A percentile compares a stretch with the other conserved stretches of the same genome.
These are phyloP conservation scores for Heteromurus nitidus DNA, from an alignment of 2,888 invertebrate genomes.

Conservation along the genomic window DNA sequence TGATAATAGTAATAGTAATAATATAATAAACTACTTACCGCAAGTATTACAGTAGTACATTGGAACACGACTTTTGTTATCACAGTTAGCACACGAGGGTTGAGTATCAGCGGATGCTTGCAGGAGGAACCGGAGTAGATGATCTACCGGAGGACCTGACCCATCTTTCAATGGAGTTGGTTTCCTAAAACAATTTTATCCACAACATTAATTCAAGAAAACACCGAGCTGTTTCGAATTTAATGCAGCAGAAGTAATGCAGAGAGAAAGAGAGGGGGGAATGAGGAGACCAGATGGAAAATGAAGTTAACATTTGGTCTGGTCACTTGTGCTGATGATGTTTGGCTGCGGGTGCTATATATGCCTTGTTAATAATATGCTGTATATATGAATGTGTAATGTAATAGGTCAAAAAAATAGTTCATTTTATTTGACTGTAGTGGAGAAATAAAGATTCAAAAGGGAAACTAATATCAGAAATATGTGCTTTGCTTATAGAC, in stretches of 20 bases:
- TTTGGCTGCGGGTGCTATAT: too few species aligned
- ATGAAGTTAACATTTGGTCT: constrained; percentile 6
- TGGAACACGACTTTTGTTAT: constrained; percentile 81
- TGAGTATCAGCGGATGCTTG: constrained; percentile 83
- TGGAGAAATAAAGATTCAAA: too few species aligned
- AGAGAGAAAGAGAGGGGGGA: too few species aligned
- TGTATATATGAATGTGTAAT: too few species aligned
- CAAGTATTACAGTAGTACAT: constrained; percentile 89
- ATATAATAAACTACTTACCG: constrained; percentile 77
- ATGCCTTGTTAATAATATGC: too few species aligned
- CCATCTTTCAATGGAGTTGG: constrained; percentile 81
- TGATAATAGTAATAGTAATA: constrained; percentile 33
- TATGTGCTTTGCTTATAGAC: too few species aligned
- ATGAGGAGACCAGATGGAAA: constrained; percentile 4
- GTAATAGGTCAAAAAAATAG: too few species aligned
- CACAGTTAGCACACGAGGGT: constrained; percentile 86
- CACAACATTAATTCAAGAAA: constrained; percentile 50
- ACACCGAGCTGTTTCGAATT: constrained; percentile 19
- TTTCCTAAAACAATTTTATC: constrained; percentile 76
- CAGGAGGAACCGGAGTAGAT: constrained; percentile 82
- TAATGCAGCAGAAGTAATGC: constrained; percentile 37
- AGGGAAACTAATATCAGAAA: too few species aligned
- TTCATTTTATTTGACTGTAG: too few species aligned
- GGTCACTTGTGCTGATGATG: too few species aligned
- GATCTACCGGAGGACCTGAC: constrained; percentile 81